Conservation (phyloP, 1,140 invertebrate species). For the Hyphantria cunea region DNA sequence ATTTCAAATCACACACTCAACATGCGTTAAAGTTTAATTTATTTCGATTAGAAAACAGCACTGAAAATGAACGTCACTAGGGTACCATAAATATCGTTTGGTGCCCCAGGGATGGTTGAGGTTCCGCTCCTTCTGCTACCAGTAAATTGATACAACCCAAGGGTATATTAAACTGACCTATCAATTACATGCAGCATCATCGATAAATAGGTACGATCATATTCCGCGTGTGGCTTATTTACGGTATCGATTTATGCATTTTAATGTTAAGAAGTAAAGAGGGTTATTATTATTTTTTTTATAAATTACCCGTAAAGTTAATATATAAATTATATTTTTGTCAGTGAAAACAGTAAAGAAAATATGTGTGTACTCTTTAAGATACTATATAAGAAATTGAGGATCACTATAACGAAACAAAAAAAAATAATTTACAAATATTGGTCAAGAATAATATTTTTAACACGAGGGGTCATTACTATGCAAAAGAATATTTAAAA, state of each 20-base stretch:
- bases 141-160: constrained; percentile 66
- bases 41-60: constrained; percentile 44
- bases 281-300: too few relatives aligned
- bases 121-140: constrained; percentile 52
- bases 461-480: too few relatives aligned
- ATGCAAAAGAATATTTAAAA: too few relatives aligned
- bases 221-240: background rate
- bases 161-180: constrained; percentile 52
- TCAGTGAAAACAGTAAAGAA: too few relatives aligned
- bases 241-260: background rate
- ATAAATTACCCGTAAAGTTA: too few relatives aligned
- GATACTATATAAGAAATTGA: too few relatives aligned
- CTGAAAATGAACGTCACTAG: constrained; percentile 43
- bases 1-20: background rate
- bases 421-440: too few relatives aligned
- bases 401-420: too few relatives aligned
- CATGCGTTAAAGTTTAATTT: background rate
- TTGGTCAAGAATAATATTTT: too few relatives aligned
- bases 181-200: constrained; percentile 34
- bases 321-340: too few relatives aligned
- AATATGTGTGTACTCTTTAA: too few relatives aligned
- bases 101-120: constrained; percentile 49
- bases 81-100: constrained; percentile 57
- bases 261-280: too few relatives aligned
- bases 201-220: constrained; percentile 9